Conservation (phyloP, 2,113 vertebrate species). For the Antechinus stuartii region DNA sequence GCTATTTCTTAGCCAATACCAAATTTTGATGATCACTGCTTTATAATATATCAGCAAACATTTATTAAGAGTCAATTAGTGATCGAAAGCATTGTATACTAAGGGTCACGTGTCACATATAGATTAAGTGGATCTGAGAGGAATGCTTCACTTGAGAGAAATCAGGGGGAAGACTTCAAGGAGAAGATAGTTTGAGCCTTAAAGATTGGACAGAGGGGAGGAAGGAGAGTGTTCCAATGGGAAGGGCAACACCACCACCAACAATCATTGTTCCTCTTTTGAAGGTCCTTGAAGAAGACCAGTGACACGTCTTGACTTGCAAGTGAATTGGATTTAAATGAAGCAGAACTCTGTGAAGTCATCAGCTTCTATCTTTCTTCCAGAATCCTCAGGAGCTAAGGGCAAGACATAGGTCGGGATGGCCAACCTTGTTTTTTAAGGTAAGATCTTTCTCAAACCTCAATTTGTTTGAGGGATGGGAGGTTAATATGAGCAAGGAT, state of each 20-base stretch:
- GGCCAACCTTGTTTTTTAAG: neutral
- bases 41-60: neutral
- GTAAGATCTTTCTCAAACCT: neutral
- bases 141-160: neutral
- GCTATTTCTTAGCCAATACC: too few species aligned
- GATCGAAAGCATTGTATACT: neutral
- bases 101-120: neutral
- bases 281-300: neutral
- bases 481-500: neutral
- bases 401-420: neutral
- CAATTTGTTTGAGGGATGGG: neutral
- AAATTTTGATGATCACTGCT: too few species aligned
- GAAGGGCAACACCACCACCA: neutral
- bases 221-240: neutral
- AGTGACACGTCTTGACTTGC: neutral
- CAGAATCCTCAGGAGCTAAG: neutral
- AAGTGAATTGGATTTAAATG: neutral
- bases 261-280: neutral
- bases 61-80: neutral
- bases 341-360: neutral
- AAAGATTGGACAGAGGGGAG: neutral
- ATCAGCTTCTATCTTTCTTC: neutral
- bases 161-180: neutral
- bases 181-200: neutral
- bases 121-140: neutral